Conservation (phyloP, 2,888 invertebrate species). For the Opisthograptis luteolata region DNA sequence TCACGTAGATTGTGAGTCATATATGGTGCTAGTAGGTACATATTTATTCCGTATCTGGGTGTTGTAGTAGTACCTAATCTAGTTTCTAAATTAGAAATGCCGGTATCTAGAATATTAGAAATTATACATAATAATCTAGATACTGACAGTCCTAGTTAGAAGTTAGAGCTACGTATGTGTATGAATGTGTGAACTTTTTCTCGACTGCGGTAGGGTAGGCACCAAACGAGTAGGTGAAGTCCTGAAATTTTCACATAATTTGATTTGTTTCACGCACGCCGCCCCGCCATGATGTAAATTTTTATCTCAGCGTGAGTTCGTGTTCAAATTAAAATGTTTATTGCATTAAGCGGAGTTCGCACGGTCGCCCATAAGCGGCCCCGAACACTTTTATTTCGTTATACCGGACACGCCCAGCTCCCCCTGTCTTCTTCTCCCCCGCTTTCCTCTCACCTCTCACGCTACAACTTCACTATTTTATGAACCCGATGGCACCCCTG, state of each 20-base stretch:
- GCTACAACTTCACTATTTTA: conserved; percentile 69
- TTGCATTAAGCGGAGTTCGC: conserved; percentile 81
- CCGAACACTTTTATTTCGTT: conserved; percentile 81
- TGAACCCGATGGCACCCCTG: conserved; percentile 70
- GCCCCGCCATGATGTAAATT: conserved; percentile 75
- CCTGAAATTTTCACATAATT: conserved; percentile 71
- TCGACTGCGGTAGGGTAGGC: too few relatives aligned
- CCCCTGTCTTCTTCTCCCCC: conserved; percentile 43
- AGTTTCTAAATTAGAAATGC: too few relatives aligned
- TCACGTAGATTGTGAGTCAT: too few relatives aligned
- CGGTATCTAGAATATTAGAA: too few relatives aligned
- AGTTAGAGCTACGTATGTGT: too few relatives aligned
- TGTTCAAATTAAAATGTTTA: conserved; percentile 84
- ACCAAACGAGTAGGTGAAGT: too few relatives aligned
- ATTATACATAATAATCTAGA: too few relatives aligned
- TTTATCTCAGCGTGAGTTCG: conserved; percentile 81
- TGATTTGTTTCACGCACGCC: conserved; percentile 68
- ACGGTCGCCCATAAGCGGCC: conserved; percentile 68
- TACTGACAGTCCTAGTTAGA: too few relatives aligned
- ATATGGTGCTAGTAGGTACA: too few relatives aligned
- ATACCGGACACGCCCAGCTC: conserved; percentile 66
- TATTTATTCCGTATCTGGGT: too few relatives aligned
- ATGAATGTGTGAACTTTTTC: too few relatives aligned
- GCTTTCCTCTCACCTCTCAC: conserved; percentile 51
- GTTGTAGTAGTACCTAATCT: too few relatives aligned